Conservation (phyloP, 1,140 invertebrate species). For the Rhizoglyphus robini region DNA sequence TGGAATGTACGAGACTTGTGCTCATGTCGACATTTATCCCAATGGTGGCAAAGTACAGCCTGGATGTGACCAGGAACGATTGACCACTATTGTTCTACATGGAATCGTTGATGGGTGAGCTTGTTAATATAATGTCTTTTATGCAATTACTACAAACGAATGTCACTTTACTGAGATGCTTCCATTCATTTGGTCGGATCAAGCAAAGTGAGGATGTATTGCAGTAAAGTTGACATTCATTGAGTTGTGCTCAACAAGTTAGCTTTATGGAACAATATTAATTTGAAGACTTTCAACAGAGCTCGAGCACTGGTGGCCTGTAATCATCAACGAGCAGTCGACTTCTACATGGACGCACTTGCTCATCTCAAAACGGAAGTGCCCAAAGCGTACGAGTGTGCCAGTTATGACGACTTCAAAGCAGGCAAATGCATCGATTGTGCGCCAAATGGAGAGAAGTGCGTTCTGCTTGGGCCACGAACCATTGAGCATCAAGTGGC, state of each 20-base stretch:
- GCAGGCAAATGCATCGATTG: not conserved
- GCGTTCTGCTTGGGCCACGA: not conserved
- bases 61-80: constrained; percentile 45
- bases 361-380: constrained; percentile 44
- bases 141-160: too few species aligned
- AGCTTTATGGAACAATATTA: too few species aligned
- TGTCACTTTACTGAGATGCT: too few species aligned
- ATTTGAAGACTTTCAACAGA: not conserved
- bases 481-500: not conserved
- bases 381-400: constrained; percentile 26
- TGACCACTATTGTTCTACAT: too few species aligned
- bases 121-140: too few species aligned
- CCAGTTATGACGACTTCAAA: constrained; percentile 24
- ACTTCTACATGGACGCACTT: constrained; percentile 74
- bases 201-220: too few species aligned
- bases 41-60: constrained; percentile 57
- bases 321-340: too few species aligned
- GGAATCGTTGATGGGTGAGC: too few species aligned
- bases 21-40: constrained; percentile 55
- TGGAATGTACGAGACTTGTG: constrained; percentile 27
- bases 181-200: too few species aligned
- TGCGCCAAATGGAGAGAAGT: not conserved
- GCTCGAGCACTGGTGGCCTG: constrained; percentile 32
- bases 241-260: too few species aligned
- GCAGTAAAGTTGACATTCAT: too few species aligned